These are phyloP conservation scores for Ylistrum balloti DNA, from an alignment of 1,140 invertebrate species.

Conservation along the genomic window DNA sequence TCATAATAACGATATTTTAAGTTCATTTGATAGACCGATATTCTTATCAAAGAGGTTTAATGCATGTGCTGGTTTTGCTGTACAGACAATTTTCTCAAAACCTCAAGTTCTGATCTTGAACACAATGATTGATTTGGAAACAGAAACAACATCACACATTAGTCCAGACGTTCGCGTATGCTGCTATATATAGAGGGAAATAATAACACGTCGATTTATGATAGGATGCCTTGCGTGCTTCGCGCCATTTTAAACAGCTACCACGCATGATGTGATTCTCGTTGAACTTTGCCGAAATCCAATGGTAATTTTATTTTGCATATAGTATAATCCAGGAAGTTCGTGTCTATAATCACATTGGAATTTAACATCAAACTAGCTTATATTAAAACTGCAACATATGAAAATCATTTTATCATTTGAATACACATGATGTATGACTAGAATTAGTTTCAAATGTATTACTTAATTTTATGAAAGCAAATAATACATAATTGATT, in stretches of 20 bases:
- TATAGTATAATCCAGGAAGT: too few species aligned
- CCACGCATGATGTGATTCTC: neutral
- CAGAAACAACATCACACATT: neutral
- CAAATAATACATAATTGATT: too few species aligned
- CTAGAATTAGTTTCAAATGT: too few species aligned
- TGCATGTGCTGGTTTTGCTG: neutral
- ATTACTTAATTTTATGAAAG: too few species aligned
- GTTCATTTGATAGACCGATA: neutral
- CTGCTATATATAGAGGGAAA: neutral
- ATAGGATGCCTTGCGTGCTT: neutral
- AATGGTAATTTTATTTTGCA: too few species aligned
- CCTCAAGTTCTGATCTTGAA: neutral
- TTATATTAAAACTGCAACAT: too few species aligned
- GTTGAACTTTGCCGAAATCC: neutral
- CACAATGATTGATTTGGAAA: neutral
- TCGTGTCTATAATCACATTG: too few species aligned
- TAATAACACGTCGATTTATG: neutral
- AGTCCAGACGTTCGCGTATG: neutral
- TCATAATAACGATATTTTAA: conserved; percentile 23
- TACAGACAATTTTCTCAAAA: neutral
- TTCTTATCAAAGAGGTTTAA: neutral
- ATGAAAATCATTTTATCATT: too few species aligned
- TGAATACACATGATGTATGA: too few species aligned
- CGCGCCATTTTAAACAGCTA: neutral
- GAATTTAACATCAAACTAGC: too few species aligned